Base-by-base conservation (phyloP, 2,797 vertebrate species). In the Erpetoichthys calabaricus region DNA sequence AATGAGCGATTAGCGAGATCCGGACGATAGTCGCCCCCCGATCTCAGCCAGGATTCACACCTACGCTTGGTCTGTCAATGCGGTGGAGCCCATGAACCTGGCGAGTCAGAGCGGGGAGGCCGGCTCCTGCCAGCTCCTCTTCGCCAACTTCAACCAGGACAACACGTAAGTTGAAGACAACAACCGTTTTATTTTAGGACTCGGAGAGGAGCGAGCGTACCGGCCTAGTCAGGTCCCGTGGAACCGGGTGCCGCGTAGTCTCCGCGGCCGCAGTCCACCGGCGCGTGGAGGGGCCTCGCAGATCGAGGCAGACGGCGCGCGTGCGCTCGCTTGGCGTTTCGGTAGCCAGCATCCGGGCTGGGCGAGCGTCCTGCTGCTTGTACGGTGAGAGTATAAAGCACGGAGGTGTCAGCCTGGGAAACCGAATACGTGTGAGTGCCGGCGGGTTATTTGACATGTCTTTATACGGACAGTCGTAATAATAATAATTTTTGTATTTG, bases 61-160 rank as follows among this genome's bases (percentile, higher is more conserved):
- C 63, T 56, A 59, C 66, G 56, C 66, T 57, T 54, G 42, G 58
- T 68, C 57, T 63, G 65, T 81, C 70, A 65, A 83, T 83, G 83
- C 68, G 80, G 77, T 66, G 63, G 81, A 78, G 78, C 78, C 62
- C 82, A 97, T 97, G 94, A 98, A 98, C 88, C 74, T 97, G 81
- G 91, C 93, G 62, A 90, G 93, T 80, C 91, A 90, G 77, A 97
- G 90, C 77, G 90, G 91, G 75, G 94, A 98, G 73, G 88, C 89
- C 73, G 91, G 92, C 79, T 87, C 86, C 61, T 85, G 89, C 86
- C 91, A 95, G 87, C 91, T 98, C 72, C 89, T 97, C 69, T 97
- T 98, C 85, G 94, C 94, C 76, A 97, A 96, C 90, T 98, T 98
- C 71, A 97, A 98, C 84, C 94, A 97, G 86, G 94, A 98, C 74